Conservation (phyloP, 1,140 invertebrate genomes). For the Acromyrmex charruanus region DNA sequence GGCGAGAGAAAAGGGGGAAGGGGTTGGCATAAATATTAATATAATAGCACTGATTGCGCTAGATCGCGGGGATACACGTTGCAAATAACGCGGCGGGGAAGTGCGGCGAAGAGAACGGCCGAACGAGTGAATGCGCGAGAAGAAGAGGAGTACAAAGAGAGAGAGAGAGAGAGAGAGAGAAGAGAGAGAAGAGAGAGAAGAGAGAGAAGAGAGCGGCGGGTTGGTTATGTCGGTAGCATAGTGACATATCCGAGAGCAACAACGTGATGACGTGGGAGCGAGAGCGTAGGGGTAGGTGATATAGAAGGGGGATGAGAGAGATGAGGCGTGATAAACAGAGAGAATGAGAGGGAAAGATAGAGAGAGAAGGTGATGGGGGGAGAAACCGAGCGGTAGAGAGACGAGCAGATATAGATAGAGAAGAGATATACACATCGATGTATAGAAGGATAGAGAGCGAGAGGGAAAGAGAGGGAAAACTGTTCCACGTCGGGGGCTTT, state of each 20-base stretch:
- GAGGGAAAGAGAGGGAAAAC: slow-evolving; percentile 64
- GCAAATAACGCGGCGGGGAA: slow-evolving; percentile 63
- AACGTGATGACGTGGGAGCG: slow-evolving; percentile 72
- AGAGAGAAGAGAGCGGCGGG: slow-evolving; percentile 32
- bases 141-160: slow-evolving; percentile 40
- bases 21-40: slow-evolving; percentile 80
- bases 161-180: slow-evolving; percentile 2
- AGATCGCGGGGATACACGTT: slow-evolving; percentile 70
- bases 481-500: slow-evolving; percentile 72
- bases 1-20: slow-evolving; percentile 34
- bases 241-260: slow-evolving; percentile 77
- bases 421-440: neutral
- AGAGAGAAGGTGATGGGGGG: slow-evolving; percentile 9
- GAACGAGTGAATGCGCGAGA: slow-evolving; percentile 25
- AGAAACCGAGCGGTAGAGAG: slow-evolving; percentile 30
- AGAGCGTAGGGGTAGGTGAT: slow-evolving; percentile 64
- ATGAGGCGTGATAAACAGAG: slow-evolving; percentile 19
- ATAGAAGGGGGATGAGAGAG: slow-evolving; percentile 57
- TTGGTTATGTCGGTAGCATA: slow-evolving; percentile 70
- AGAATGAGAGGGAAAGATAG: slow-evolving; percentile 21
- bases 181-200: neutral
- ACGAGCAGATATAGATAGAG: slow-evolving; percentile 39
- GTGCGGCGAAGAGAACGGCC: slow-evolving; percentile 19
- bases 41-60: slow-evolving; percentile 81
- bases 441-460: neutral